A percentile compares a stretch with the other conserved stretches of the same genome.
These are phyloP conservation scores for Lasiurus borealis DNA, from an alignment of 2,113 vertebrate genomes.

Conservation along the genomic window DNA sequence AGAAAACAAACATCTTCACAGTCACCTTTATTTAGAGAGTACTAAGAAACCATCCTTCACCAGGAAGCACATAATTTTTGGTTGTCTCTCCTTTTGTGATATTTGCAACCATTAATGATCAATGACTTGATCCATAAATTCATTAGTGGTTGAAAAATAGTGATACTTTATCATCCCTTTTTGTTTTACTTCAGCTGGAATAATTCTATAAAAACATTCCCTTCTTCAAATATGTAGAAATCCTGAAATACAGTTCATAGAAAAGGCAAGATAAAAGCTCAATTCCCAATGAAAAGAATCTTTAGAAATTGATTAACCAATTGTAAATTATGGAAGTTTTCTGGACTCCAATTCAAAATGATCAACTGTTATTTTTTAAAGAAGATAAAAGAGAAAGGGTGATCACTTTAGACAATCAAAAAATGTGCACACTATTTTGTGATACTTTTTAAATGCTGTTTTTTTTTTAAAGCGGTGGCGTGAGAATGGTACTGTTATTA, in stretches of 20 bases:
- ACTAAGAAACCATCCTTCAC: background rate
- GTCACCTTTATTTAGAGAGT: background rate
- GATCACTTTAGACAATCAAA: background rate
- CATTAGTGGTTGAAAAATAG: background rate
- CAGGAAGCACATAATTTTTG: background rate
- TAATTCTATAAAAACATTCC: background rate
- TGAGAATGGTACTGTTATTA: background rate
- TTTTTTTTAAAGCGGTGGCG: background rate
- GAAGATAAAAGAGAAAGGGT: background rate
- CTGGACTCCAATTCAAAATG: background rate
- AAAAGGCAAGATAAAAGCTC: conserved; percentile 26
- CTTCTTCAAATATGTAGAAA: background rate
- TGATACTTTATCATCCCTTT: background rate
- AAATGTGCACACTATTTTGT: background rate
- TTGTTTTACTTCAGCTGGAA: background rate
- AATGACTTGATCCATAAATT: background rate
- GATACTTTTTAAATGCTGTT: background rate
- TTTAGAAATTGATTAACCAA: background rate
- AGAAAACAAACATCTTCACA: background rate
- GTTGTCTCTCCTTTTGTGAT: background rate
- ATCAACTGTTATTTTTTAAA: background rate
- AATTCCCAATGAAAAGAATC: background rate
- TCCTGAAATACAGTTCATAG: background rate
- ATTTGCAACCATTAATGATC: background rate
- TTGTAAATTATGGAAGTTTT: background rate